Evolutionary conservation across 2,797 vertebrate species (phyloP).

Genomic region (Spheniscus humboldti): DNA sequence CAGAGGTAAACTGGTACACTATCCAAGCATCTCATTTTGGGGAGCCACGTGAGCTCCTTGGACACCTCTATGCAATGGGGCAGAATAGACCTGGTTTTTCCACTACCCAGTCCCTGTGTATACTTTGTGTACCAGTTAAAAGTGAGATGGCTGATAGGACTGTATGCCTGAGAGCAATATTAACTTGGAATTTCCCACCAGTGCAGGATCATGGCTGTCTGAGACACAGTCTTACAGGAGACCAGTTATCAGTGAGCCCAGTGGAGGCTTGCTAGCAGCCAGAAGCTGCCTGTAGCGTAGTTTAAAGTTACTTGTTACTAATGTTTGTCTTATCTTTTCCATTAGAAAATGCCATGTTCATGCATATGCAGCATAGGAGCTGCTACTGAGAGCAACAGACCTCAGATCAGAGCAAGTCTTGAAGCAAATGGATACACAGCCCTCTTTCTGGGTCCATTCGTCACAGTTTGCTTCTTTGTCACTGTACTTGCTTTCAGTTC

Average conservation of each 20-base stretch:
- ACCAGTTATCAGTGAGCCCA: not conserved
- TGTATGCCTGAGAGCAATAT: fast-evolving
- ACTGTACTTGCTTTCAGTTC: not conserved
- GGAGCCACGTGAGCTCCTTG: not conserved
- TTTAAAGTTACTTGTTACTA: not conserved
- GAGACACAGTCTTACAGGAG: not conserved
- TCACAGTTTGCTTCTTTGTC: not conserved
- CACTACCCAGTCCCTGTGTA: too few relatives aligned
- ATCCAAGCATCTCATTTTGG: not conserved
- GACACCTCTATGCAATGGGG: fast-evolving
- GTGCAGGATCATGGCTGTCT: not conserved
- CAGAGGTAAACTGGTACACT: not conserved
- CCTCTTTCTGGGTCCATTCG: not conserved
- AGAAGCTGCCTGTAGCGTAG: not conserved
- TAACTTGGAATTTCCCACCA: not conserved
- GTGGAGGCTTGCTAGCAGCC: not conserved
- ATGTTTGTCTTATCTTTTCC: not conserved
- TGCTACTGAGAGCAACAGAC: not conserved
- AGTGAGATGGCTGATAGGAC: not conserved
- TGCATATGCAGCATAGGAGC: not conserved
- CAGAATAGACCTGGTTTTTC: not conserved
- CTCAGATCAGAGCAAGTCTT: not conserved
- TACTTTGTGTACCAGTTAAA: not conserved
- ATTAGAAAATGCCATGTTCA: not conserved
- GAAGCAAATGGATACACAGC: not conserved